A percentile compares a stretch with the other conserved stretches of the same genome.
Evolutionary conservation across 2,888 invertebrate genomes (phyloP).

Genomic region (Stomorhina lunata): DNA sequence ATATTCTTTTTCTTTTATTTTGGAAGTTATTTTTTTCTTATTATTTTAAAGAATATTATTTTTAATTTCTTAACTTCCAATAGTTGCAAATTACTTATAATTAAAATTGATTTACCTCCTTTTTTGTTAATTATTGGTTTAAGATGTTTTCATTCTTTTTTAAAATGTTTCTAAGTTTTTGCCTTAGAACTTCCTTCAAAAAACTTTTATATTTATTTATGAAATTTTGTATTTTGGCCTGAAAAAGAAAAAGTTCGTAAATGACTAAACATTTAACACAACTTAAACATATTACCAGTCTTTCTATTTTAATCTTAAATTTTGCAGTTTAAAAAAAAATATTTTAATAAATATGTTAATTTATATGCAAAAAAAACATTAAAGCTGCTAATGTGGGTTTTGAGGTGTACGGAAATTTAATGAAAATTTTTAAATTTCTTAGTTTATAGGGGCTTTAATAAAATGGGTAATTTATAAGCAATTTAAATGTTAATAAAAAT

Average conservation of each 20-base stretch:
- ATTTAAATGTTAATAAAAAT: no score
- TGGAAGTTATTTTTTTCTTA: background rate
- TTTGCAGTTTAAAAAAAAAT: background rate
- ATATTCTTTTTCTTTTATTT: background rate
- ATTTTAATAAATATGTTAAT: no score
- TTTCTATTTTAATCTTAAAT: background rate
- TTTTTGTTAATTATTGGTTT: constrained; percentile 2
- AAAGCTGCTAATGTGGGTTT: constrained; percentile 10
- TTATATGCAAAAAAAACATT: no score
- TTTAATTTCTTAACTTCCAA: background rate
- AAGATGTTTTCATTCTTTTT: background rate
- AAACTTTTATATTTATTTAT: no score
- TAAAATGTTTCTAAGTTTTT: background rate
- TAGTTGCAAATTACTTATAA: no score
- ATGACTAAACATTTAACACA: constrained; percentile 15
- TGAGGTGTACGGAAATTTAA: background rate
- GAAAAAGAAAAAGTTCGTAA: constrained; percentile 19
- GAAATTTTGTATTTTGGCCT: background rate
- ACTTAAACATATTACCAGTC: background rate
- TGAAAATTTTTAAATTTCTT: background rate
- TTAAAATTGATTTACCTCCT: background rate
- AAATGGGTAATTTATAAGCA: no score
- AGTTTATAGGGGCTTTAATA: no score
- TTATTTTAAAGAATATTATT: background rate
- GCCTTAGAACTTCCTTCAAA: background rate